These are phyloP conservation scores for Athene cunicularia DNA, from an alignment of 2,113 vertebrate genomes.

Conservation along the genomic window DNA sequence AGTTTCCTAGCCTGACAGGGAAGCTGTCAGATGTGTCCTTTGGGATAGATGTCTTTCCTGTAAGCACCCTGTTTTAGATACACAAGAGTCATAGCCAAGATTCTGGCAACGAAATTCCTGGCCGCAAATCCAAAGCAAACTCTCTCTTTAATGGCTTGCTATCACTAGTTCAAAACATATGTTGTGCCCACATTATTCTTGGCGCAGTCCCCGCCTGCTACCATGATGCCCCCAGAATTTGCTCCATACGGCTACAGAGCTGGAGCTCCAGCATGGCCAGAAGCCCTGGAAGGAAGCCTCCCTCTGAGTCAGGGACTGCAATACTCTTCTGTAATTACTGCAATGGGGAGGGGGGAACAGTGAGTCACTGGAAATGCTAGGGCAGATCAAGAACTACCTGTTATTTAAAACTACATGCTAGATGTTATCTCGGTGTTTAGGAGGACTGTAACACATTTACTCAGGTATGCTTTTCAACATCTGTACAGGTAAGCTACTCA, in stretches of 20 bases:
- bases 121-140: background rate
- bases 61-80: background rate
- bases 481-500: background rate
- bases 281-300: background rate
- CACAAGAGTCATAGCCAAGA: background rate
- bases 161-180: background rate
- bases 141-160: background rate
- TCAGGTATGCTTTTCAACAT: background rate
- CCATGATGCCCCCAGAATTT: background rate
- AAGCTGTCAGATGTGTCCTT: background rate
- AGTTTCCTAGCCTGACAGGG: background rate
- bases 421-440: background rate
- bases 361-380: constrained; percentile 17
- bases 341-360: background rate
- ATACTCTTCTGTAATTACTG: constrained; percentile 2
- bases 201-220: background rate
- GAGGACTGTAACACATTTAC: background rate
- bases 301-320: constrained; percentile 34
- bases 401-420: background rate
- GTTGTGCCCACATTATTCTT: background rate
- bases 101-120: background rate
- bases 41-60: background rate
- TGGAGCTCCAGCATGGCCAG: background rate
- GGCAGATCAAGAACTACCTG: constrained; percentile 33
- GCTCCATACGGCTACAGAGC: background rate